Evolutionary conservation across 2,888 invertebrate genomes (phyloP), one percentile per base, ranked within the genome.

Genomic region (Drosophila fungiperda): DNA sequence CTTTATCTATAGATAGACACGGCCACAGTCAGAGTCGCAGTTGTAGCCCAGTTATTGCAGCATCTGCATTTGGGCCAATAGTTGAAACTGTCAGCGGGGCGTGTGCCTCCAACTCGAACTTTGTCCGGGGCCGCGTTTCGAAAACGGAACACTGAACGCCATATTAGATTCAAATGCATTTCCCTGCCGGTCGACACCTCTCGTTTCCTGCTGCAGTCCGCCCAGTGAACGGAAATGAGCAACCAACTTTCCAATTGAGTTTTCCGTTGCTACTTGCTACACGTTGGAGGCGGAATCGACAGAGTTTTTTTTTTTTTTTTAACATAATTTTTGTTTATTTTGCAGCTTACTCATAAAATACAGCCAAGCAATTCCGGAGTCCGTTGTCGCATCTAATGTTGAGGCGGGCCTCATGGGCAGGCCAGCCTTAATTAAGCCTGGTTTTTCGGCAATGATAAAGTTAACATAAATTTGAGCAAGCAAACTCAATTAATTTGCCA

Each of bases 241-340:
- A 85, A 74, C 83, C 89, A 90, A 89, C 82, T 89, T 89, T 90
- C 73, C 76, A 89, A 89, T 90, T 89, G 89, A 90, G 89, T 89
- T 89, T 89, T 89, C 89, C 90, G 89, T 54, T 73, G 53, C 59
- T 71, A 79, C 68, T 54, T 65, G 33, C 38, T 67, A 29, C 66
- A 32, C 40, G 42, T 50, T 45, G 65, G 11, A 50, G 73, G 63
- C 67, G 70, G 59, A 52, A 64, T 71, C 75, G 73, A 71, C 73
- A 81, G 81, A 61, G 77, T 83, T 83, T 29, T 26, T 26, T 29
- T 82, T 60, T 83, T 83, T 29, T 26, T 26, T 29, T 82, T 60
- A 75, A 75, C 71, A 82, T 83, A 74, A 87, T 84, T 79, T 86
- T 77, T 87, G 84, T 82, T 83, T 87, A 79, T 78, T 82, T 78